phyloP scores from a whole-genome alignment of 2,888 invertebrate species.

The Sylvicola cinctus region DNA sequence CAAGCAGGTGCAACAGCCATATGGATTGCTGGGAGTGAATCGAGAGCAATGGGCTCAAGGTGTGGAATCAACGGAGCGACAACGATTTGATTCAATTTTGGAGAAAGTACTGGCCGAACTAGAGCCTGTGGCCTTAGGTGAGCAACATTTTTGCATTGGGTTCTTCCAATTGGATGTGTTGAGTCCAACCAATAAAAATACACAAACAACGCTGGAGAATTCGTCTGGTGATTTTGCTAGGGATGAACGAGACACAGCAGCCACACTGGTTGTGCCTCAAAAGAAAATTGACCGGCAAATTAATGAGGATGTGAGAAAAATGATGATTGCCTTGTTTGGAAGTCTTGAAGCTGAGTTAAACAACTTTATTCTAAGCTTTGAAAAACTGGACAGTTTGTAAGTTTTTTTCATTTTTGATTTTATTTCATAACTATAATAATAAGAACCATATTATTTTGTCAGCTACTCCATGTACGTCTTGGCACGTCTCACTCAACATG shows the following conservation, averaged over 20 bases:
- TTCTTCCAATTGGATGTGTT: constrained; percentile 70
- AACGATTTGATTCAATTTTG: constrained; percentile 43
- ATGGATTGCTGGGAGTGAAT: constrained; percentile 35
- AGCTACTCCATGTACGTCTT: constrained; percentile 89
- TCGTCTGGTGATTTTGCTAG: constrained; percentile 21
- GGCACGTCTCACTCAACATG: constrained; percentile 80
- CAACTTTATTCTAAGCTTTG: constrained; percentile 67
- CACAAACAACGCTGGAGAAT: constrained; percentile 33
- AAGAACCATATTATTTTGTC: constrained; percentile 12
- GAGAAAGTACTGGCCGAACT: constrained; percentile 75
- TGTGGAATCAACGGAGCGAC: constrained; percentile 34
- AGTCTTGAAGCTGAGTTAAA: constrained; percentile 70
- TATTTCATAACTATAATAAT: neutral
- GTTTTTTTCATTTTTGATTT: constrained; percentile 17
- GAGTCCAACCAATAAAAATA: constrained; percentile 34
- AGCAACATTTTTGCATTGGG: constrained; percentile 83
- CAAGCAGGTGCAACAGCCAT: constrained; percentile 16
- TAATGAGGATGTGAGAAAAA: constrained; percentile 58
- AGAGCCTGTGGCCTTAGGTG: constrained; percentile 78
- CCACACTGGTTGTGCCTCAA: constrained; percentile 15
- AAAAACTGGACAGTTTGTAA: constrained; percentile 78
- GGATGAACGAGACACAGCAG: constrained; percentile 9
- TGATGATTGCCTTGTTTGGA: constrained; percentile 81
- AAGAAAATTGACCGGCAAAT: constrained; percentile 47
- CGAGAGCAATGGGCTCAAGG: constrained; percentile 42